Evolutionary conservation across 1,140 invertebrate species (phyloP).

Genomic region (Apis laboriosa): DNA sequence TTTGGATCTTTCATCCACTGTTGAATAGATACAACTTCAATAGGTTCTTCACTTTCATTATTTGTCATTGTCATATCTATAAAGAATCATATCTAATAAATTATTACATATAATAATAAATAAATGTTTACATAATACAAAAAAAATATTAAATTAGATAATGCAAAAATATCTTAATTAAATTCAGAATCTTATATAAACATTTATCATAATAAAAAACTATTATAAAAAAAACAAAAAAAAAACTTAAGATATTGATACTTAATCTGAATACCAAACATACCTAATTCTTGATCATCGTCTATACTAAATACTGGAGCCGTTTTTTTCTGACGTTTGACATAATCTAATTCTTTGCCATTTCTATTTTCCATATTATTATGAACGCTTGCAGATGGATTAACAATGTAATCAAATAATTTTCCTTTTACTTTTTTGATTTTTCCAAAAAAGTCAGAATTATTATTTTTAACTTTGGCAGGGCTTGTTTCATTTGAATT

Average conservation of each 20-base stretch:
- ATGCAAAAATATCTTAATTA: too few relatives aligned
- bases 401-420: conserved; percentile 96
- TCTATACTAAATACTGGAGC: conserved; percentile 97
- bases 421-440: conserved; percentile 95
- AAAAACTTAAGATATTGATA: background rate
- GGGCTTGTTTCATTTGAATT: conserved; percentile 77
- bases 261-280: background rate
- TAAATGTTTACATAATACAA: background rate
- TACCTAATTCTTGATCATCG: conserved; percentile 89
- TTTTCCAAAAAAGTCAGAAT: conserved; percentile 88
- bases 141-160: background rate
- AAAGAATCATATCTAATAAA: conserved; percentile 74
- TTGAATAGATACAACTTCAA: conserved; percentile 87
- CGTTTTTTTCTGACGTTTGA: conserved; percentile 93
- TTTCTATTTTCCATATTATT: conserved; percentile 87
- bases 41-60: conserved; percentile 83
- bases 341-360: conserved; percentile 87
- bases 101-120: conserved; percentile 6
- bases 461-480: conserved; percentile 76
- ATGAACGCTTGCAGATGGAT: conserved; percentile 85
- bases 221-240: too few relatives aligned
- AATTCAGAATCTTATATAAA: too few relatives aligned
- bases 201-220: too few relatives aligned
- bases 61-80: conserved; percentile 76
- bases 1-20: conserved; percentile 92